Evolutionary conservation across 35 echinoderm and acorn worm genomes (phyloP).

Genomic region (Anneissia japonica): DNA sequence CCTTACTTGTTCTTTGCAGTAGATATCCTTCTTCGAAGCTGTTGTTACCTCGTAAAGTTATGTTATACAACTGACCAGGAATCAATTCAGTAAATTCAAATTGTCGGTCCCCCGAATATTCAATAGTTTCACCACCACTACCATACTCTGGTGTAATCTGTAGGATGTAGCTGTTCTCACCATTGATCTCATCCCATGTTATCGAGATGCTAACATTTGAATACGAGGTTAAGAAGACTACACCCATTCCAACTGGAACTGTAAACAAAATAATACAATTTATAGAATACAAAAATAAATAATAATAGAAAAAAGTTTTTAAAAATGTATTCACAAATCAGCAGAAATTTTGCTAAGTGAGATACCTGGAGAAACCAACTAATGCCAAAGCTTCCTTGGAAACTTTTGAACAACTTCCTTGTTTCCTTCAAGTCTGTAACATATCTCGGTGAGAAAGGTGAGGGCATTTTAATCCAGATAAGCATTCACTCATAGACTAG

Average conservation of each 20-base stretch:
- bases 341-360: no score
- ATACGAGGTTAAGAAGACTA: not conserved
- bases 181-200: not conserved
- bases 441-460: no score
- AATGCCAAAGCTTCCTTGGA: no score
- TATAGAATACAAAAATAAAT: no score
- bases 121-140: not conserved
- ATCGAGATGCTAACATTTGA: not conserved
- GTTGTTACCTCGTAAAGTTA: not conserved
- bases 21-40: not conserved
- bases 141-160: not conserved
- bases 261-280: no score
- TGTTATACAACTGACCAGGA: not conserved
- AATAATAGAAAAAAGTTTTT: no score
- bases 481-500: no score
- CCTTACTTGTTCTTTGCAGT: not conserved
- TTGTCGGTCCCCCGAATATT: not conserved
- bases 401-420: no score
- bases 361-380: no score
- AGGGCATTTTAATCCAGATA: no score
- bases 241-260: not conserved
- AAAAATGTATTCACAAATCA: no score
- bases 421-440: no score
- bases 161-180: not conserved
- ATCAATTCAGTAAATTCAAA: not conserved